Base-by-base conservation (phyloP, 2,888 invertebrate species). In the Agonopterix arenella region DNA sequence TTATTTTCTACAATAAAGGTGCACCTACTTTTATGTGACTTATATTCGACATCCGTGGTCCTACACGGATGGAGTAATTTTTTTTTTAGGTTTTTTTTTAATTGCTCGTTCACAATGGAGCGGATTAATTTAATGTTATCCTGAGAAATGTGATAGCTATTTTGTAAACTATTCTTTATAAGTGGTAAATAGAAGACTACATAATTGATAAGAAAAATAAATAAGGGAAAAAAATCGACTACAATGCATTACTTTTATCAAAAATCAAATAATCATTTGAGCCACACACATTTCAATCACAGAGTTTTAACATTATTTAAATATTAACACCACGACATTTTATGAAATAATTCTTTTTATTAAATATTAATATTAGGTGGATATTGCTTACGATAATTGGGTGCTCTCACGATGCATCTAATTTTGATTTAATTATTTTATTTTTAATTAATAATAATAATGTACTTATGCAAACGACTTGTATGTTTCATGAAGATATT, bases 311-410 rank as follows among this genome's bases (percentile, higher is more conserved):
- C 51, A 47, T 55, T 58, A 47, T 52, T 52, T 55, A 55, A 38
- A 28, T 28, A 56, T 47, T 51, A 37, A 36, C 28, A 28, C n/a
- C 18, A 50, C 16, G 18, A 51, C 13, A 37, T 36, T 36, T 41
- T 49, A 37, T n/a, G 44, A 10, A 18, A 44, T 41, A 44, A 18
- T 3, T 18, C 5, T 47, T 49, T 46, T 41, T 9, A 44, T 16
- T 37, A 38, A 37, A 42, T 45, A 49, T 10, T 36, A 43, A 16
- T 28, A 47, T 36, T 43, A 40, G 13, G 49, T 52, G 58, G 38
- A 46, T 67, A 64, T 65, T 70, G 70, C 68, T 70, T 67, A 66
- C 10, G 53, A 59, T 68, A 68, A 65, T 72, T 70, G 65, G 60
- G 70, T 74, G 73, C 72, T 65, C 63, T 65, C 61, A 65, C 59